A percentile compares a stretch with the other conserved stretches of the same genome.
Evolutionary conservation across 2,888 invertebrate species (phyloP).

Genomic region (Plusia festucae): DNA sequence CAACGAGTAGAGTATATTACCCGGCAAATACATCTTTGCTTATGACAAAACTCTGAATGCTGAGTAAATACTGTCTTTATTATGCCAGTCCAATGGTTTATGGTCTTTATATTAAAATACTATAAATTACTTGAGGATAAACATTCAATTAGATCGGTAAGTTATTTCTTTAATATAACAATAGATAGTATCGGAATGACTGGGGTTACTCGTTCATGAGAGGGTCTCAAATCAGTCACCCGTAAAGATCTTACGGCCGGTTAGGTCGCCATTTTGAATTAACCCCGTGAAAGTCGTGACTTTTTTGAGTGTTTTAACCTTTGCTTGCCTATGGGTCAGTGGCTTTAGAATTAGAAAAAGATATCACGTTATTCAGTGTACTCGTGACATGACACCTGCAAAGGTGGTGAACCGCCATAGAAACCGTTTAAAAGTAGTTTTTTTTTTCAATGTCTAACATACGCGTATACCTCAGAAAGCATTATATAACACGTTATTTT

Average conservation of each 20-base stretch:
- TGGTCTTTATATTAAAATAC: background rate
- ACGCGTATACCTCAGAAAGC: too few species aligned
- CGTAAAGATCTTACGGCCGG: slow-evolving; percentile 20
- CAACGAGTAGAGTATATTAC: too few species aligned
- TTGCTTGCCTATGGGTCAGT: background rate
- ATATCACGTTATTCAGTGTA: too few species aligned
- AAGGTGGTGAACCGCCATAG: too few species aligned
- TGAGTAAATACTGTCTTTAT: too few species aligned
- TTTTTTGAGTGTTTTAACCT: background rate
- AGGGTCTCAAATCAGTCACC: slow-evolving; percentile 26
- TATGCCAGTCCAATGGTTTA: too few species aligned
- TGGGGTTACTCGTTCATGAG: slow-evolving; percentile 14
- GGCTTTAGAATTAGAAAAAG: background rate
- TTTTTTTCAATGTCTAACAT: too few species aligned
- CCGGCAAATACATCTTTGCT: too few species aligned
- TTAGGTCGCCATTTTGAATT: slow-evolving; percentile 18
- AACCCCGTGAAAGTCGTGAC: background rate
- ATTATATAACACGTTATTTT: too few species aligned
- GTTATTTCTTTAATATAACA: background rate
- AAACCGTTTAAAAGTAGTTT: too few species aligned
- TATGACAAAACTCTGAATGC: too few species aligned
- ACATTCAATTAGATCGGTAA: background rate
- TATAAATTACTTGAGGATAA: background rate
- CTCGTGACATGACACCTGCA: too few species aligned
- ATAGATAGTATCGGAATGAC: slow-evolving; percentile 13